Evolutionary conservation across 1,140 invertebrate species (phyloP), one percentile per base, ranked within the genome.

Genomic region (Calephelis virginiensis): DNA sequence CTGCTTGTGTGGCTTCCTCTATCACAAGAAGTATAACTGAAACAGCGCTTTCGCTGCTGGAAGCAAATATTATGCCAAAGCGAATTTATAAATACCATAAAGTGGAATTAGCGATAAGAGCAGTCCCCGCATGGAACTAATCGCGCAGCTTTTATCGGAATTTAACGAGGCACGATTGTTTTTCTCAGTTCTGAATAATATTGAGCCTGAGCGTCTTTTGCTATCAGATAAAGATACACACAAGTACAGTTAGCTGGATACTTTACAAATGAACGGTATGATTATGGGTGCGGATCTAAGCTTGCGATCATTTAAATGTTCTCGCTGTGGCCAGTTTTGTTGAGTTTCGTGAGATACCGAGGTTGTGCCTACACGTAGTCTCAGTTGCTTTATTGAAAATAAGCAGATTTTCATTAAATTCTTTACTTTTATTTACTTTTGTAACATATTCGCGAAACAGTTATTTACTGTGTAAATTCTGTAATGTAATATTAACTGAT

Each of bases 171-270:
- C 85, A 90, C 88, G 85, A 89, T 86, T 90, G 85, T 89, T 90
- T 90, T 90, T 90, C 86, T 83, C 77, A 85, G 81, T 85, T 89
- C 82, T 90, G 85, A 88, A 90, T 90, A 90, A 89, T 90, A 90
- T 90, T 85, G 82, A 83, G 77, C 79, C 77, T 83, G 78, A 81
- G 75, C 75, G 76, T 82, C 75, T 73, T 68, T 71, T 48, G 72
- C 68, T 85, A 90, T 90, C 88, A 81, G 86, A 89, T 88, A 76
- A 80, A 73, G 86, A 90, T 90, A 85, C 80, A 83, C 86, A 85
- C 82, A 79, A 69, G 80, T 86, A 85, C 85, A 84, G 81, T 86
- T 86, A 84, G 79, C 76, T 70, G 75, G 78, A 73, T 77, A 78
- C 78, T 69, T 86, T 86, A 87, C 85, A 87, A 86, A 85, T 87